phyloP scores from a whole-genome alignment of 2,797 vertebrate species.

The Miichthys miiuy region DNA sequence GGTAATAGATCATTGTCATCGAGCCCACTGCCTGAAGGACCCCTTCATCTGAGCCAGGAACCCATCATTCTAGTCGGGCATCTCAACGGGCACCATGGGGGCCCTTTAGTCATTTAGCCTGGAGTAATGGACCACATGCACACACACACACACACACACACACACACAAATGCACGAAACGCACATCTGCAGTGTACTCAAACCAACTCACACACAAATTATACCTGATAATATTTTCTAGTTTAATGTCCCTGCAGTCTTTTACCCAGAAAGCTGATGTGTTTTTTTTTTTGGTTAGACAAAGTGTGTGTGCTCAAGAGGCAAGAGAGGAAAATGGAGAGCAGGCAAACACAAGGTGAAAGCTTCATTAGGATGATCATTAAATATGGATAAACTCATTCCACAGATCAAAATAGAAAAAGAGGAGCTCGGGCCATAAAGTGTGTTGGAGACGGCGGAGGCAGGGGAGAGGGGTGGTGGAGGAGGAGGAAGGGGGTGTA shows the following conservation, averaged over 20 bases:
- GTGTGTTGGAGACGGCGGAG: neutral
- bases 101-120: slow-evolving; percentile 61
- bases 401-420: slow-evolving; percentile 62
- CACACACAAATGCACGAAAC: neutral
- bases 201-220: neutral
- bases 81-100: slow-evolving; percentile 51
- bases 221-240: slow-evolving; percentile 9
- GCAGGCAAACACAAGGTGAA: slow-evolving; percentile 47
- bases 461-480: neutral
- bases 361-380: slow-evolving; percentile 67
- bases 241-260: neutral
- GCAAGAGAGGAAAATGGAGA: slow-evolving; percentile 32
- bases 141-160: slow-evolving; percentile 2
- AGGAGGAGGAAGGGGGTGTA: neutral
- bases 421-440: slow-evolving; percentile 43
- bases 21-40: slow-evolving; percentile 48
- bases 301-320: slow-evolving; percentile 26
- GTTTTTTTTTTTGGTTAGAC: slow-evolving; percentile 9
- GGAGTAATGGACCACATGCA: slow-evolving; percentile 46
- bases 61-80: slow-evolving; percentile 48
- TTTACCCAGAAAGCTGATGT: neutral
- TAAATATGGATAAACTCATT: slow-evolving; percentile 72
- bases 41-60: slow-evolving; percentile 58
- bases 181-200: neutral
- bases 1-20: slow-evolving; percentile 67